Evolutionary conservation across 2,888 invertebrate species (phyloP), one percentile per base, ranked within the genome.

Genomic region (Drosophila prolongata): DNA sequence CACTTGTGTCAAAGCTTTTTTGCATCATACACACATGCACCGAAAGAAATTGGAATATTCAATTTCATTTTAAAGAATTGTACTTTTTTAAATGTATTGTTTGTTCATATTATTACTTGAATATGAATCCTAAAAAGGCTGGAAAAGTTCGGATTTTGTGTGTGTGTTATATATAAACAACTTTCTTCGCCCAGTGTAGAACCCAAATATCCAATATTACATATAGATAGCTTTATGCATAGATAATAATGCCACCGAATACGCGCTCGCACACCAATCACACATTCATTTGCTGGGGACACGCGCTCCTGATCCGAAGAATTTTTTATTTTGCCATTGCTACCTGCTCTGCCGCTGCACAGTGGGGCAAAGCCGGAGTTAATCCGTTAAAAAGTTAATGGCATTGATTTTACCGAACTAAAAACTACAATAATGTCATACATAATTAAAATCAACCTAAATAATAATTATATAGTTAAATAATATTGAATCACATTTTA

Each of bases 1-100:
- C 84, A 83, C 84, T 80, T 80, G 79, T 81, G 79, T 75, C 71
- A 59, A 74, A 64, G 78, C 44, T 46, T 64, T 53, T 64, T 14
- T 44, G 44, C 44, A 53, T 64, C 52, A 35, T n/a, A 40, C 14
- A 13, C 24, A 13, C 9, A n/a, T 27, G 37, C 11, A 37, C 57
- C 13, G 6, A 9, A 6, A 40, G 13, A 61, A 56, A 55, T 19
- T 46, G 0, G 3, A 14, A 9, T 14, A n/a, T n/a, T 6, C 1
- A 6, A 38, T 44, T 24, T 24, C 0, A 24, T 0, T 24, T 24
- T 24, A 24, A 24, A 24, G 24, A 24, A 24, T 30, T 30, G 1
- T 30, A 8, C 8, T 30, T 30, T 0, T 8, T 30, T 30, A 9
- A 2, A 30, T 30, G 30, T 30, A 30, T 8, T 30, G 9, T 6